Evolutionary conservation across 2,113 vertebrate species (phyloP), one percentile per base, ranked within the genome.

Genomic region (Channa maculata): DNA sequence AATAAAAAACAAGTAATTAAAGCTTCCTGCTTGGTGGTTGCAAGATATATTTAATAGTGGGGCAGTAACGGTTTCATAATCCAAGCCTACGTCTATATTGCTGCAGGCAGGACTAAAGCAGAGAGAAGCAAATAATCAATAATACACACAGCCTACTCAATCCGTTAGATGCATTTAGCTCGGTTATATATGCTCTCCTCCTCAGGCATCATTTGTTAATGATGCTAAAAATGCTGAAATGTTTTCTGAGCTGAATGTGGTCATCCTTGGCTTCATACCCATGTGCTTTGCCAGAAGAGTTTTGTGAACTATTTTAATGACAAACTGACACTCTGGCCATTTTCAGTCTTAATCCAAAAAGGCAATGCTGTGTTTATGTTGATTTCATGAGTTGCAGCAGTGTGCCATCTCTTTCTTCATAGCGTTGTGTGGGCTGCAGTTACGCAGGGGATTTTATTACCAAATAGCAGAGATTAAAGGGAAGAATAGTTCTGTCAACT

Each of bases 101-200:
- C 88, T 68, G 53, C 71, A 75, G 84, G 86, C 82, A 33, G 69
- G 15, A 82, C 34, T 52, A 49, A 75, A 59, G 72, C 75, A 80
- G 85, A 84, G 81, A 65, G 54, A 75, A 77, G 79, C 67, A 80
- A 77, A 88, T 77, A 86, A 89, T 90, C 85, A 87, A 86, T 88
- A 48, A 65, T 24, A 78, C 80, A 81, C 70, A 66, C 80, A 55
- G 75, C 71, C 83, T 71, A 76, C 79, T 88, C 79, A 75, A 77
- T 86, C 68, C 44, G 78, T 76, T 11, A 39, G 80, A 70, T 51
- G 5, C 50, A 59, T 72, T 85, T 71, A 59, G 80, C 46, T 81
- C 60, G 75, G 64, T 79, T 59, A 60, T 39, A 54, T 70, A 51
- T 55, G 77, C 68, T 75, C 52, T 60, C 24, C 24, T 57, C 62